Evolutionary conservation across 1,140 invertebrate species (phyloP).

Genomic region (Bombus sylvicola): DNA sequence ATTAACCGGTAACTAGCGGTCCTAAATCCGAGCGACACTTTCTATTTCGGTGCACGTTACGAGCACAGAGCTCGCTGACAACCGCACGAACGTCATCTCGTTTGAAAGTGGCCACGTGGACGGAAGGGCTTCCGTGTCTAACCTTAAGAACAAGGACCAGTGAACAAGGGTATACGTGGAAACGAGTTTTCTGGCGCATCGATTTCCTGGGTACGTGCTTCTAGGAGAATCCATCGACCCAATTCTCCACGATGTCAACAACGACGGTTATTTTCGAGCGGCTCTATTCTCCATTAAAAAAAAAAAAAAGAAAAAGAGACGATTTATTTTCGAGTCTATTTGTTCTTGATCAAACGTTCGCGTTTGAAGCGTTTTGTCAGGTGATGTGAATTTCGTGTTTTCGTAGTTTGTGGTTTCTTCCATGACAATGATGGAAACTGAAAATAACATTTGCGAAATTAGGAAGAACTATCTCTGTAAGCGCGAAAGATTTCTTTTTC

Average conservation of each 20-base stretch:
- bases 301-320: slow-evolving; percentile 22
- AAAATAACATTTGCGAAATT: no score
- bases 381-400: no score
- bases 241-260: slow-evolving; percentile 29
- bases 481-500: no score
- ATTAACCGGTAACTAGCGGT: slow-evolving; percentile 39
- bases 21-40: slow-evolving; percentile 42
- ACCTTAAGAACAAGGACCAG: background rate
- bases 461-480: no score
- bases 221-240: slow-evolving; percentile 35
- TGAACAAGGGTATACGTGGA: background rate
- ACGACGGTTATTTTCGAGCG: slow-evolving; percentile 32
- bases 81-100: slow-evolving; percentile 53
- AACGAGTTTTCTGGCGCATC: background rate
- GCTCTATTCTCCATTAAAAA: slow-evolving; percentile 7
- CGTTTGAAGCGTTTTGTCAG: no score
- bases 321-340: slow-evolving; percentile 7
- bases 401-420: no score
- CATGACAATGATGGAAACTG: no score
- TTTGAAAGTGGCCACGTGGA: slow-evolving; percentile 55
- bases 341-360: no score
- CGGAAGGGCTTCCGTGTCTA: slow-evolving; percentile 15
- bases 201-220: background rate
- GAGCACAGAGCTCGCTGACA: slow-evolving; percentile 50
- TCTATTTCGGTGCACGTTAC: slow-evolving; percentile 63